A percentile compares a stretch with the other conserved stretches of the same genome.
phyloP scores from a whole-genome alignment of 2,797 vertebrate genomes.

The Meriones psammophilus region DNA sequence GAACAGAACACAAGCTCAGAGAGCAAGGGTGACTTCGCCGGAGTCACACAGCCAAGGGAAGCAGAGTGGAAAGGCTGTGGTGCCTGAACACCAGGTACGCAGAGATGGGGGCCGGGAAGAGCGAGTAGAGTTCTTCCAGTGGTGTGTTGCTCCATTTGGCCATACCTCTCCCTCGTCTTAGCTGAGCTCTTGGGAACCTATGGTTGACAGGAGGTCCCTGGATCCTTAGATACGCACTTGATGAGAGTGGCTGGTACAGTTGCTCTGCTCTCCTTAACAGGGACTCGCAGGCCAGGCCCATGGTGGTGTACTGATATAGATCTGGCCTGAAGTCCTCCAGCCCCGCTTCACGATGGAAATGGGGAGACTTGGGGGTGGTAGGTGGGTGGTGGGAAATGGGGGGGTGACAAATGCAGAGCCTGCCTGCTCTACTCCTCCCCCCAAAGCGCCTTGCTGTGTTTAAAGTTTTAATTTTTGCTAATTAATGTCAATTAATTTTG shows the following conservation, averaged over 20 bases:
- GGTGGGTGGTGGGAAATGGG: conserved; percentile 68
- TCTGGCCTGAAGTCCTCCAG: conserved; percentile 61
- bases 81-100: background rate
- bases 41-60: conserved; percentile 57
- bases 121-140: background rate
- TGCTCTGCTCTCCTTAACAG: background rate
- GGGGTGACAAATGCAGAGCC: conserved; percentile 80
- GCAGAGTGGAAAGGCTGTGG: conserved; percentile 3
- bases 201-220: background rate
- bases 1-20: conserved; percentile 55
- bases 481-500: conserved; percentile 91
- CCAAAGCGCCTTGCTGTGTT: conserved; percentile 88
- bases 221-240: background rate
- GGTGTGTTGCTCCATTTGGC: background rate
- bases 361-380: conserved; percentile 61
- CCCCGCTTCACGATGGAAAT: conserved; percentile 56
- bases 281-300: background rate
- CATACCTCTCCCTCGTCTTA: background rate
- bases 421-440: conserved; percentile 81
- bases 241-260: background rate
- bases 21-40: background rate
- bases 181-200: background rate
- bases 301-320: background rate
- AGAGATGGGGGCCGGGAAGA: background rate
- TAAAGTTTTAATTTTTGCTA: conserved; percentile 90